Percentiles rank a stretch among this genome's conserved stretches.
Evolutionary conservation across 2,888 invertebrate genomes (phyloP).

Genomic region (Germaria angustata): DNA sequence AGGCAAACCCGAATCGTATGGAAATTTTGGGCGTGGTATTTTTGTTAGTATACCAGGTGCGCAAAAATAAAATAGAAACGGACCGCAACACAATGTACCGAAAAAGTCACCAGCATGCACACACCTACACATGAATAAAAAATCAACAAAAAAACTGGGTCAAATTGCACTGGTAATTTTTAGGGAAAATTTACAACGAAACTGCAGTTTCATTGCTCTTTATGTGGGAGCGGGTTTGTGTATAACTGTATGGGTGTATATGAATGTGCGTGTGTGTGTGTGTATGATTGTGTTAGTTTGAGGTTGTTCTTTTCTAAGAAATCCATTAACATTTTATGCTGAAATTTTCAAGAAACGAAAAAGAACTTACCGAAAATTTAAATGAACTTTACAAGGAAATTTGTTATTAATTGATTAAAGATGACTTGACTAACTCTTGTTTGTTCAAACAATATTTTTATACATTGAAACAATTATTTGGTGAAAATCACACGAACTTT

Average conservation of each 20-base stretch:
- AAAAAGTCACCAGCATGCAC: not conserved
- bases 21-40: constrained; percentile 63
- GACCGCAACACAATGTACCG: constrained; percentile 16
- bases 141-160: constrained; percentile 55
- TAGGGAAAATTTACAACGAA: constrained; percentile 3
- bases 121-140: not conserved
- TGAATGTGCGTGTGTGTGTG: not conserved
- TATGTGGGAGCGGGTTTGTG: not conserved
- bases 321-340: not conserved
- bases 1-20: constrained; percentile 16
- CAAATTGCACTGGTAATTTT: constrained; percentile 61
- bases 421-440: not conserved
- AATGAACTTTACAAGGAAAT: constrained; percentile 29
- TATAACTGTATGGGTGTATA: not conserved
- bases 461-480: constrained; percentile 27
- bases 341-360: not conserved
- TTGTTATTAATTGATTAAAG: not conserved
- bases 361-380: constrained; percentile 41
- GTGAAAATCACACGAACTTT: constrained; percentile 5
- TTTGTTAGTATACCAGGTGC: constrained; percentile 65
- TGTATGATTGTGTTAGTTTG: not conserved
- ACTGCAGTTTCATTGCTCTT: constrained; percentile 33
- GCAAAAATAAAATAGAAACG: constrained; percentile 49
- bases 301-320: not conserved
- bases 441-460: not conserved